A percentile compares a stretch with the other conserved stretches of the same genome.
Evolutionary conservation across 2,113 vertebrate genomes (phyloP).

Genomic region (Rhinichthys klamathensis): DNA sequence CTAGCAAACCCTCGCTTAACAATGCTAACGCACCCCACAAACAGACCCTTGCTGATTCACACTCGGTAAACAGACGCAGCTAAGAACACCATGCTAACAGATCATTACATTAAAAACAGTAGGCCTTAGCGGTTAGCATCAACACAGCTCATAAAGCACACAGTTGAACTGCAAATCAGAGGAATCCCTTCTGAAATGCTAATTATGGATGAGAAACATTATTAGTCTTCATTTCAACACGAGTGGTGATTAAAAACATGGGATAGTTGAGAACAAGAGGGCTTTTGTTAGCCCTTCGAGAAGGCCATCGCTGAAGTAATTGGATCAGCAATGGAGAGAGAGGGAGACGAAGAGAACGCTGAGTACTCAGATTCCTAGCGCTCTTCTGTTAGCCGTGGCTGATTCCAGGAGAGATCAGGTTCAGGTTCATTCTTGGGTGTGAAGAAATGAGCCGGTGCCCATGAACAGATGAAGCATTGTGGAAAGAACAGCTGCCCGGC

Average conservation of each 20-base stretch:
- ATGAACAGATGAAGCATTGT: conserved; percentile 50
- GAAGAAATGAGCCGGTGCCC: conserved; percentile 38
- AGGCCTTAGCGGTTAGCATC: background rate
- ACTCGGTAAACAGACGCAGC: background rate
- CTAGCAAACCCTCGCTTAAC: background rate
- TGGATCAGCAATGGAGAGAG: conserved; percentile 14
- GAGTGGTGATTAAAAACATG: conserved; percentile 32
- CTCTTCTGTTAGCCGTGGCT: conserved; percentile 48
- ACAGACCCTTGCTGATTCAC: background rate
- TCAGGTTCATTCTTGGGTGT: conserved; percentile 48
- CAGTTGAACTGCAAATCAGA: background rate
- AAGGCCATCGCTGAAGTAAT: conserved; percentile 16
- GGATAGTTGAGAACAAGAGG: conserved; percentile 29
- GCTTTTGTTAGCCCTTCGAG: conserved; percentile 25
- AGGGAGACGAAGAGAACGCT: conserved; percentile 28
- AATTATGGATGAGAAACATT: conserved; percentile 20
- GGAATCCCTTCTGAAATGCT: background rate
- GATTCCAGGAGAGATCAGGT: conserved; percentile 51
- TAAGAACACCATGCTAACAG: background rate
- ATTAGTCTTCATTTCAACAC: conserved; percentile 32
- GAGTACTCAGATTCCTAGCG: conserved; percentile 49
- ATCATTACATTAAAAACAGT: background rate
- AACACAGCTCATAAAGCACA: background rate
- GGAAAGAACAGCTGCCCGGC: conserved; percentile 27
- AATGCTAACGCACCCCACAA: background rate